These are phyloP conservation scores for Pangasius sanitwongsei DNA, from an alignment of 2,797 vertebrate species.

Conservation along the genomic window DNA sequence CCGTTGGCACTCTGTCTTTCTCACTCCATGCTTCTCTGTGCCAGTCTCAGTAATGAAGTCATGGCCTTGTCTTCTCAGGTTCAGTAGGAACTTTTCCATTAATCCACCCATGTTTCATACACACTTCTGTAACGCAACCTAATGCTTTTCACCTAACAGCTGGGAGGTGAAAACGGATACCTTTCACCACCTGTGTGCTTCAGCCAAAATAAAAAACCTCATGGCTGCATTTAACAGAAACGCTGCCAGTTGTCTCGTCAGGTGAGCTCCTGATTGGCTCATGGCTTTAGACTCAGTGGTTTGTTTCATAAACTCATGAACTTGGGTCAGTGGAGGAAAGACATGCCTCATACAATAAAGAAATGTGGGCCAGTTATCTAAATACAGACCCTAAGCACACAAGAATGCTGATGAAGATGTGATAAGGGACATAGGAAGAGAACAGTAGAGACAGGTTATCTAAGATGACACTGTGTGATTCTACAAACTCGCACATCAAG, in stretches of 20 bases:
- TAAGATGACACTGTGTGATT: neutral
- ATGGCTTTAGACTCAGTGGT: neutral
- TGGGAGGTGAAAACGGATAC: conserved; percentile 42
- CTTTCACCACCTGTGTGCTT: conserved; percentile 41
- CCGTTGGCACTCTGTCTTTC: neutral
- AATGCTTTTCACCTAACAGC: conserved; percentile 43
- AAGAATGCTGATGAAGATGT: neutral
- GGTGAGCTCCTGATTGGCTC: conserved; percentile 49
- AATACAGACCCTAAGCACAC: neutral
- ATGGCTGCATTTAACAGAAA: neutral
- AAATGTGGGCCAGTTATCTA: neutral
- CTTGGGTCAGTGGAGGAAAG: neutral
- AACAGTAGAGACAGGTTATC: neutral
- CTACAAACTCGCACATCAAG: neutral
- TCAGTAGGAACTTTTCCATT: neutral
- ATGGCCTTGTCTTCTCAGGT: neutral
- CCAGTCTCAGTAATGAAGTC: neutral
- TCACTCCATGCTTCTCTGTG: neutral
- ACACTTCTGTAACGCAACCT: conserved; percentile 47
- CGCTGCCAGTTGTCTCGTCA: conserved; percentile 51
- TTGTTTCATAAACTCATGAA: neutral
- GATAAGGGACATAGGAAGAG: neutral
- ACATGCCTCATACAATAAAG: neutral
- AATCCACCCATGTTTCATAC: neutral
- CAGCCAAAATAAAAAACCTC: conserved; percentile 21